Percentiles rank a stretch among this genome's conserved stretches.
Conservation (phyloP, 1,140 invertebrate genomes). For the Megathymus violae region DNA sequence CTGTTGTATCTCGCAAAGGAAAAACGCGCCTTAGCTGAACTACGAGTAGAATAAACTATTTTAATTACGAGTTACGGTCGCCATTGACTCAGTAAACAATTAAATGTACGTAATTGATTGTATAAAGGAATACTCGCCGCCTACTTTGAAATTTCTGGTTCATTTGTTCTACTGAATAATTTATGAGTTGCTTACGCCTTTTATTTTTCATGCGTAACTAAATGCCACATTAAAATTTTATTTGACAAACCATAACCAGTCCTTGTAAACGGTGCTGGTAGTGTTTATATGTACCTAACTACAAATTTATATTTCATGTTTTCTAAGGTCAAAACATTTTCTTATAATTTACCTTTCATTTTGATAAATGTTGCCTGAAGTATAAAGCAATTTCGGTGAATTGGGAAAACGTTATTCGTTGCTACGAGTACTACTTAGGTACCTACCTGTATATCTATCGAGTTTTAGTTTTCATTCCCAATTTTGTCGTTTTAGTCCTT, state of each 20-base stretch:
- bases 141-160: conserved; percentile 48
- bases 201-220: conserved; percentile 33
- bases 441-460: too few relatives aligned
- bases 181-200: conserved; percentile 41
- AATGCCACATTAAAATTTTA: conserved; percentile 21
- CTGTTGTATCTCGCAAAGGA: conserved; percentile 47
- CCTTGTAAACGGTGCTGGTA: too few relatives aligned
- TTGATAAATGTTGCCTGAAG: too few relatives aligned
- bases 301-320: too few relatives aligned
- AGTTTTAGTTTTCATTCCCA: too few relatives aligned
- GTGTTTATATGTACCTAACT: too few relatives aligned
- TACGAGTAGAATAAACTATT: conserved; percentile 63
- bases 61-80: conserved; percentile 65
- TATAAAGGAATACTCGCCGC: conserved; percentile 47
- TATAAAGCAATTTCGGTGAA: too few relatives aligned
- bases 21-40: conserved; percentile 61
- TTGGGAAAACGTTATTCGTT: too few relatives aligned
- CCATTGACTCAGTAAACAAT: conserved; percentile 55
- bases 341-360: too few relatives aligned
- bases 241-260: background rate
- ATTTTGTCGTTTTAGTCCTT: too few relatives aligned
- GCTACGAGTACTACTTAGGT: too few relatives aligned
- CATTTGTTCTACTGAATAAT: conserved; percentile 53
- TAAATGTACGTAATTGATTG: conserved; percentile 62
- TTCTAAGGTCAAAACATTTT: too few relatives aligned